Percentiles rank a stretch among this genome's conserved stretches.
Conservation (phyloP, 2,888 invertebrate species). For the Leucania comma region DNA sequence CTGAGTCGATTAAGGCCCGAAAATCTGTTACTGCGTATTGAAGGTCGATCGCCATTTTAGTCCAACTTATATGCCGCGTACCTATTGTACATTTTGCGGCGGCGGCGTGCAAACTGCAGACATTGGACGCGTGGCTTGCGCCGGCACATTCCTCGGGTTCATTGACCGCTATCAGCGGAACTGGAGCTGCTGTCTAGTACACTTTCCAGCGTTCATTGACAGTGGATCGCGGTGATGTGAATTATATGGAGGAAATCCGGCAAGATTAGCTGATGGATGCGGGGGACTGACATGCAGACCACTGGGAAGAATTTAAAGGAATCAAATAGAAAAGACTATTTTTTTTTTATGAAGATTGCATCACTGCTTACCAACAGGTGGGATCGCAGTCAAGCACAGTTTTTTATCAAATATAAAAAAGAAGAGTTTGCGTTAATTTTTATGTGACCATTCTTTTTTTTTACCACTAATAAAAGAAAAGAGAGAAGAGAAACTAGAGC, state of each 20-base stretch:
- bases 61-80: no score
- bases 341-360: background rate
- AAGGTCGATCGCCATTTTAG: no score
- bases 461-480: background rate
- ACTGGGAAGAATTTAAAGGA: background rate
- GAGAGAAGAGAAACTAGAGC: no score
- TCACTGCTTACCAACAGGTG: no score
- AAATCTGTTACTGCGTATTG: no score
- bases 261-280: slow-evolving; percentile 14
- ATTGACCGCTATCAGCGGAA: slow-evolving; percentile 68
- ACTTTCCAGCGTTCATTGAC: slow-evolving; percentile 69
- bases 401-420: no score
- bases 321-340: background rate
- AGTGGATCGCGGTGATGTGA: slow-evolving; percentile 55
- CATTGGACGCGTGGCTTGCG: slow-evolving; percentile 31
- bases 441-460: background rate
- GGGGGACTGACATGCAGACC: slow-evolving; percentile 28
- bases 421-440: no score
- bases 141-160: slow-evolving; percentile 69
- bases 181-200: slow-evolving; percentile 61
- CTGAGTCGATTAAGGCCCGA: no score
- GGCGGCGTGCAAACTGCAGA: slow-evolving; percentile 19
- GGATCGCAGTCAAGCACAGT: no score
- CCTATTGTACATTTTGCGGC: slow-evolving; percentile 1
- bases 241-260: slow-evolving; percentile 60